Evolutionary conservation across 2,888 invertebrate species (phyloP).

Genomic region (Gasteruption jaculator): DNA sequence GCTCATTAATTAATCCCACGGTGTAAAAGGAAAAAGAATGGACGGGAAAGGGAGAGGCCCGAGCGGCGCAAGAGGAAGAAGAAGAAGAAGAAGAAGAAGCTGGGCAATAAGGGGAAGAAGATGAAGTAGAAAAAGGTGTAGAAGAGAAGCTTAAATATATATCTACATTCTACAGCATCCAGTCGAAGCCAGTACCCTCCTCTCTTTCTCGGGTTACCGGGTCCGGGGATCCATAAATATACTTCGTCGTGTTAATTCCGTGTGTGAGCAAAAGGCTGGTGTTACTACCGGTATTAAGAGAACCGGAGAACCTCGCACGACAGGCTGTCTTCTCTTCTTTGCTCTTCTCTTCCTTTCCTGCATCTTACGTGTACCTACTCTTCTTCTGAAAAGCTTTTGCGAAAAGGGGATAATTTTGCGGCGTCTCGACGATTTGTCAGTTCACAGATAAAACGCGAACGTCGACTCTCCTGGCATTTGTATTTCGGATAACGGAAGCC

Average conservation of each 20-base stretch:
- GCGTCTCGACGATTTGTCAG: conserved; percentile 32
- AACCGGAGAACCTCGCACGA: conserved; percentile 3
- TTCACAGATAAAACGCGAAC: conserved; percentile 33
- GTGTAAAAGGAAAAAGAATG: conserved; percentile 22
- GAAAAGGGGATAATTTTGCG: conserved; percentile 29
- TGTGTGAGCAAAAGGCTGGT: conserved; percentile 35
- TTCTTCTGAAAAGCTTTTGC: neutral
- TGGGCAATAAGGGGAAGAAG: neutral
- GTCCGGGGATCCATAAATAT: conserved; percentile 42
- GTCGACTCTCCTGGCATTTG: conserved; percentile 34
- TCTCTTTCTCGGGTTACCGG: conserved; percentile 34
- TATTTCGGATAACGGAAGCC: conserved; percentile 38
- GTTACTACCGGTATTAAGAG: conserved; percentile 47
- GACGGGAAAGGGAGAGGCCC: conserved; percentile 11
- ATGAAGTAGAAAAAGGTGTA: conserved; percentile 8
- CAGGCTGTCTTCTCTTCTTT: conserved; percentile 2
- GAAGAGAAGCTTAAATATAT: conserved; percentile 19
- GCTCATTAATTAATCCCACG: conserved; percentile 42
- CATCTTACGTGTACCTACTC: neutral
- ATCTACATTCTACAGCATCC: too few relatives aligned
- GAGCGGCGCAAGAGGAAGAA: conserved; percentile 13
- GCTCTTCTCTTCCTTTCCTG: neutral
- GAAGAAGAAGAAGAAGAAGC: conserved; percentile 10
- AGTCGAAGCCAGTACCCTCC: neutral
- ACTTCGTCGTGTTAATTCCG: conserved; percentile 44